A percentile compares a stretch with the other conserved stretches of the same genome.
Conservation (phyloP, 1,140 invertebrate genomes). For the Musca domestica region DNA sequence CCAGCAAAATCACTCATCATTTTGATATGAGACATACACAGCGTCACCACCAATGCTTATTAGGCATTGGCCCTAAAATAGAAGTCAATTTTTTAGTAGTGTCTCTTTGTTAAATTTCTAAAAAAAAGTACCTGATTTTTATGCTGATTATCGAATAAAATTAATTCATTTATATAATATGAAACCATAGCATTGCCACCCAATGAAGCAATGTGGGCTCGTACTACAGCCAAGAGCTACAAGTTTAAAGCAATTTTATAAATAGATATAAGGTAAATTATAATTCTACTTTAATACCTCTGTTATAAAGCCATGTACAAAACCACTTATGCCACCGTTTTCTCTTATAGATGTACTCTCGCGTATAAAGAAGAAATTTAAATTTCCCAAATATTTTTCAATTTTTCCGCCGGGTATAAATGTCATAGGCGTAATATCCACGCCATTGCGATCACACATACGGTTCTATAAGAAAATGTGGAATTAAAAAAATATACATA, state of each 20-base stretch:
- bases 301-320: slow-evolving; percentile 89
- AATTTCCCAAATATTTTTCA: slow-evolving; percentile 84
- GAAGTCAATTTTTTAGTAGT: too few relatives aligned
- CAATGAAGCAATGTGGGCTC: slow-evolving; percentile 89
- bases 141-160: slow-evolving; percentile 87
- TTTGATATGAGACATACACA: slow-evolving; percentile 64
- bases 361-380: slow-evolving; percentile 94
- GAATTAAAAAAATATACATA: too few relatives aligned
- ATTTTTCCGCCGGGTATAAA: slow-evolving; percentile 78
- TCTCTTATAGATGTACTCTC: slow-evolving; percentile 91
- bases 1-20: slow-evolving; percentile 51
- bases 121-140: slow-evolving; percentile 82
- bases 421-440: slow-evolving; percentile 82
- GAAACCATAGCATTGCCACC: slow-evolving; percentile 94
- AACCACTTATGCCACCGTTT: slow-evolving; percentile 86
- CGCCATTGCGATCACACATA: slow-evolving; percentile 68
- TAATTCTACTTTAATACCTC: slow-evolving; percentile 58
- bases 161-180: slow-evolving; percentile 88
- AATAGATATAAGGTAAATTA: too few relatives aligned
- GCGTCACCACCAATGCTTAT: slow-evolving; percentile 94
- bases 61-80: slow-evolving; percentile 81
- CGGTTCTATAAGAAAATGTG: slow-evolving; percentile 57
- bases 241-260: too few relatives aligned
- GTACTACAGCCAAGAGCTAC: slow-evolving; percentile 74
- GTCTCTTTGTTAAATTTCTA: not conserved